Conservation (phyloP, 2,888 invertebrate genomes). For the Oscheius sp. region DNA sequence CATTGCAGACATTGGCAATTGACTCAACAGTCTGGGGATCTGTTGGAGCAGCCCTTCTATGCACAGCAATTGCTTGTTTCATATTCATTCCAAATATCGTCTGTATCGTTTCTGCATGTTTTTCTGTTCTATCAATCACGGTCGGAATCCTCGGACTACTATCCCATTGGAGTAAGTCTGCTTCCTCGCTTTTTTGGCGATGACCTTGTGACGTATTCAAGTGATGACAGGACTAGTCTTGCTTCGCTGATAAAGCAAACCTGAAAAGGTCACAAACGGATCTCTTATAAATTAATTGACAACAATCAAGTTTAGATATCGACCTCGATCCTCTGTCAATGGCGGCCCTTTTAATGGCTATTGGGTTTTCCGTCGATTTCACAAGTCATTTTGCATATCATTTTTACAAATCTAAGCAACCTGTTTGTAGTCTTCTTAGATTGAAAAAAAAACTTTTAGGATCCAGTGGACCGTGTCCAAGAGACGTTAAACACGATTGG, state of each 20-base stretch:
- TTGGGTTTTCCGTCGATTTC: constrained; percentile 65
- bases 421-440: constrained; percentile 35
- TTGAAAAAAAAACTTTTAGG: constrained; percentile 33
- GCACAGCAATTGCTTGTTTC: constrained; percentile 64
- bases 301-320: constrained; percentile 32
- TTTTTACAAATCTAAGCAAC: constrained; percentile 59
- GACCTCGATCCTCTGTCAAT: constrained; percentile 60
- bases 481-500: constrained; percentile 59
- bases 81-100: constrained; percentile 61
- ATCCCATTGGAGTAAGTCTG: constrained; percentile 36
- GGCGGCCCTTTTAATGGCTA: constrained; percentile 65
- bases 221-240: constrained; percentile 15
- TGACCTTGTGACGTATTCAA: constrained; percentile 19
- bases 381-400: constrained; percentile 66
- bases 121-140: constrained; percentile 57
- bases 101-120: constrained; percentile 52
- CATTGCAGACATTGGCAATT: constrained; percentile 59
- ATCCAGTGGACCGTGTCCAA: constrained; percentile 53
- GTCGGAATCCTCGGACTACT: constrained; percentile 38
- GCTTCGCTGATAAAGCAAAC: constrained; percentile 23
- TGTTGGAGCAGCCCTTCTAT: constrained; percentile 59
- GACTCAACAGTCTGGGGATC: constrained; percentile 62
- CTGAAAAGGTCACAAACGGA: constrained; percentile 10
- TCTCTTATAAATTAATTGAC: too few relatives aligned
- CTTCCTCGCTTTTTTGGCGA: neutral